Evolutionary conservation across 2,888 invertebrate species (phyloP), one percentile per base, ranked within the genome.

Genomic region (Philhelius pedissequus): DNA sequence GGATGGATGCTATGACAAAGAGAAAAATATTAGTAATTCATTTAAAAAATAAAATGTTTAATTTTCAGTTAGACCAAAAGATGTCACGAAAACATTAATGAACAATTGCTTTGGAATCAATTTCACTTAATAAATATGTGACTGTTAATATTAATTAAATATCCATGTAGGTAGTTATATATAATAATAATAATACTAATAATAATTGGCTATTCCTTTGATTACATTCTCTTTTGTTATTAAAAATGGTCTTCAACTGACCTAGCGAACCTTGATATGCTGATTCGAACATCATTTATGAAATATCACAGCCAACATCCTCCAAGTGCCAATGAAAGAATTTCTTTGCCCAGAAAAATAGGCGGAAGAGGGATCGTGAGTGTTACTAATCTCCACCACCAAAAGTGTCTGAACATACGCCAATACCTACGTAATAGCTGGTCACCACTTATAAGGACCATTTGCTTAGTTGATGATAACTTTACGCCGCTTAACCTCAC

Each of bases 131-230:
- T n/a, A n/a, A n/a, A n/a, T n/a, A n/a, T n/a, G n/a, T n/a, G n/a
- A n/a, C n/a, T n/a, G n/a, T n/a, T n/a, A n/a, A n/a, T n/a, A n/a
- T n/a, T n/a, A n/a, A n/a, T n/a, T n/a, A n/a, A n/a, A n/a, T n/a
- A n/a, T n/a, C n/a, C n/a, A n/a, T n/a, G n/a, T n/a, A n/a, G n/a
- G n/a, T n/a, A n/a, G n/a, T n/a, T n/a, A n/a, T n/a, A n/a, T n/a
- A n/a, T n/a, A n/a, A n/a, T n/a, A n/a, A n/a, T n/a, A n/a, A n/a
- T n/a, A n/a, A n/a, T n/a, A n/a, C n/a, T n/a, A n/a, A n/a, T n/a
- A n/a, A n/a, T n/a, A n/a, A n/a, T n/a, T n/a, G 64, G 79, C 66
- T 25, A 58, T 73, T 7, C 79, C 68, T 2, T 48, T 79, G 13
- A 18, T 58, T 0, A 58, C 73, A 35, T 71, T 64, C 30, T 70